These are phyloP conservation scores for Eubasilissa regina DNA, from an alignment of 1,140 invertebrate genomes.

Conservation along the genomic window DNA sequence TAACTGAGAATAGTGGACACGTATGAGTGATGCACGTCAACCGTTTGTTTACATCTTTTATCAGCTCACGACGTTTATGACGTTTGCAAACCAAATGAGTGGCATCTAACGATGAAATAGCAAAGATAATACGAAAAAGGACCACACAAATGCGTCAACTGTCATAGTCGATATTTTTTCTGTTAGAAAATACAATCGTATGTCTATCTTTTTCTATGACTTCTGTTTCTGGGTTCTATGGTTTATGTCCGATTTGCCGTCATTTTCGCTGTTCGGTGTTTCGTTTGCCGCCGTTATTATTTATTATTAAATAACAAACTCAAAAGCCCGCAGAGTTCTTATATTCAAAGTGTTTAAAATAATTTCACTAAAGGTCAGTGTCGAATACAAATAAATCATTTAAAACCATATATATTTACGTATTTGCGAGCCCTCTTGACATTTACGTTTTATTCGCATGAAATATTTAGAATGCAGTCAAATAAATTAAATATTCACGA, in stretches of 20 bases:
- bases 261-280: background rate
- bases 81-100: background rate
- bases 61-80: constrained; percentile 14
- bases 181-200: too few species aligned
- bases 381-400: too few species aligned
- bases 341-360: background rate
- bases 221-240: too few species aligned
- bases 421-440: constrained; percentile 1
- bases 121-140: too few species aligned
- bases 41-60: constrained; percentile 51
- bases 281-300: constrained; percentile 28
- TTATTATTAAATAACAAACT: background rate
- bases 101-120: too few species aligned
- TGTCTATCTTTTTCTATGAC: too few species aligned
- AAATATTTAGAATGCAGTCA: background rate
- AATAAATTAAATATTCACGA: too few species aligned
- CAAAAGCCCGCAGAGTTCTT: background rate
- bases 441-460: background rate
- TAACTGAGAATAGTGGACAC: constrained; percentile 38
- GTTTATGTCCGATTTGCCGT: too few species aligned
- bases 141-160: too few species aligned
- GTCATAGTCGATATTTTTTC: too few species aligned
- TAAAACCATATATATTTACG: background rate
- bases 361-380: background rate
- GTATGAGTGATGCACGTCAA: constrained; percentile 32